Evolutionary conservation across 2,113 vertebrate genomes (phyloP), one percentile per base, ranked within the genome.

Genomic region (Sturnus vulgaris): DNA sequence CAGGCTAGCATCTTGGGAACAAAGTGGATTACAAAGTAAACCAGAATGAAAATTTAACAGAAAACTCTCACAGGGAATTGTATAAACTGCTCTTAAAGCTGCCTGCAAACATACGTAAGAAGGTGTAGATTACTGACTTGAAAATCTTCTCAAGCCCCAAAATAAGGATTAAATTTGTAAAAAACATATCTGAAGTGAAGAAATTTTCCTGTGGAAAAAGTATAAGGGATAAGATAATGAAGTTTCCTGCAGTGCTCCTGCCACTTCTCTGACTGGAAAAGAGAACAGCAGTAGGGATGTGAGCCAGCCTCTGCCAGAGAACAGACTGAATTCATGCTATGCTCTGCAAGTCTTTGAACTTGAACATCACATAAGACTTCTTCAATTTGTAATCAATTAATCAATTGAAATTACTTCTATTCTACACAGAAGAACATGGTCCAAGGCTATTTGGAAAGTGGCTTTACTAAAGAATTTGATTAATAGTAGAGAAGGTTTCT

Each of bases 21-120:
- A 72, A 88, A 72, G 40, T 53, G 40, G 27, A 87, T 64, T 76
- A 76, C 61, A 79, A 57, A 88, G 53, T 16, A 92, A 90, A 77
- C 9, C n/a, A 64, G 63, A 94, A 82, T 42, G 63, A 59, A 92
- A 93, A 86, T 86, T 73, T 25, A 44, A 76, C 49, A 52, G 49
- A 64, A 82, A 80, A 93, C 63, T 71, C 56, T 78, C 90, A 35
- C 23, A 52, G 64, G 42, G 47, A 84, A 72, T 76, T 82, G 35
- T 28, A 76, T 15, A 85, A 93, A 82, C 5, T 0, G 0, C 33
- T 91, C 82, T 64, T 56, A 87, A 85, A 91, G 44, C 44, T 90
- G 40, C 49, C n/a, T 72, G 57, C 49, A 92, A 95, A 94, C 28
- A 70, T 27, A 44, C 1, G 5, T 56, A 23, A 49, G 57, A 90